Conservation (phyloP, 1,140 invertebrate species). For the Ceratosolen fusciceps region DNA sequence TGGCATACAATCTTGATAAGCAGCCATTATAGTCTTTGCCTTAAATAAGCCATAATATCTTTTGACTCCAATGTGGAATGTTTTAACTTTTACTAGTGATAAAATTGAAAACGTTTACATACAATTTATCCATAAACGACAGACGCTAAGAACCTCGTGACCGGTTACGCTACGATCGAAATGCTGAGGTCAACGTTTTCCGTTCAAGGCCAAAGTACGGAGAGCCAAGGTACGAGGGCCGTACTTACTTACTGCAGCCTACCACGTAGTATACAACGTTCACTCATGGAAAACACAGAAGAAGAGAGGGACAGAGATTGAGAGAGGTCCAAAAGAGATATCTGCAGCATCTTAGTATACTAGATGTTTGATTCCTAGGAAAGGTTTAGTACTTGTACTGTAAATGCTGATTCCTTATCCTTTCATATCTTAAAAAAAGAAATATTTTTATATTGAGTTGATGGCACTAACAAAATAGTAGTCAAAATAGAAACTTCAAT, state of each 20-base stretch:
- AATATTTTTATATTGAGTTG: too few relatives aligned
- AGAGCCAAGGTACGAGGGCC: conserved; percentile 47
- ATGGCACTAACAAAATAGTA: too few relatives aligned
- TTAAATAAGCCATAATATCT: conserved; percentile 8
- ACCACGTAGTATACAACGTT: conserved; percentile 11
- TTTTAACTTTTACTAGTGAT: conserved; percentile 49
- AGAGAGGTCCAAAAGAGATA: conserved; percentile 6
- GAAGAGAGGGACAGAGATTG: neutral
- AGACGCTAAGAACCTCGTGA: conserved; percentile 57
- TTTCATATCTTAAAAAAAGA: too few relatives aligned
- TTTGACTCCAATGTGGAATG: conserved; percentile 35
- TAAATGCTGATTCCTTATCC: neutral
- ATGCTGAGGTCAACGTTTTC: conserved; percentile 68
- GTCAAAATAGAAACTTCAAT: too few relatives aligned
- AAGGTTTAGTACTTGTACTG: neutral
- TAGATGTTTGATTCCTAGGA: too few relatives aligned
- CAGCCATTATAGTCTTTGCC: neutral
- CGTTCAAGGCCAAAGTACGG: conserved; percentile 66
- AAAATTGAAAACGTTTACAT: conserved; percentile 53
- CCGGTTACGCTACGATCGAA: conserved; percentile 64
- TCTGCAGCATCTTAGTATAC: neutral
- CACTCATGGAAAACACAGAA: conserved; percentile 8
- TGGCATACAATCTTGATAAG: neutral
- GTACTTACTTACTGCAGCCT: conserved; percentile 37
- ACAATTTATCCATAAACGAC: conserved; percentile 2